Evolutionary conservation across 2,113 vertebrate species (phyloP), one percentile per base, ranked within the genome.

Genomic region (Artemisiospiza belli): DNA sequence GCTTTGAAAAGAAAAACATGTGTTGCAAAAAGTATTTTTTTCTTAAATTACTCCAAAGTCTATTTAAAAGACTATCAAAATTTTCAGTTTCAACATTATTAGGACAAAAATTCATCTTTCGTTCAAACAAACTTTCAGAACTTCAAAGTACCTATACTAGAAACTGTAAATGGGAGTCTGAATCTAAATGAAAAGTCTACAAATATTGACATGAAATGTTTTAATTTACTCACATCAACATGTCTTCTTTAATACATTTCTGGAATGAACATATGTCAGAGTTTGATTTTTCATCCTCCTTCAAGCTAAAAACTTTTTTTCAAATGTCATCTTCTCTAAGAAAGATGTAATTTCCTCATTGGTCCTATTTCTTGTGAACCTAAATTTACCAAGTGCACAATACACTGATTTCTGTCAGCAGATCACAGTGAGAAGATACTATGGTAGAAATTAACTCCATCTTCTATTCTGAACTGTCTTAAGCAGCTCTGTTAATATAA

Each of bases 401-500:
- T 82, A 76, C 77, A 63, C 47, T 64, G 83, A 89, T 81, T 90
- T 89, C 82, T 92, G 84, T 89, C 91, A 90, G 37, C 68, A 92
- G 55, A 86, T n/a, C 61, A 86, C 64, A 91, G 70, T 79, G 55
- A 93, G 92, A 95, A 93, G 76, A 57, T 77, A 87, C 31, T 62
- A 46, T 35, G 22, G 46, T 46, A 90, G 80, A 91, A 96, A 93
- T 73, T 30, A 80, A 89, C 82, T 91, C 63, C 30, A 20, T 94
- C 89, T 94, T 95, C 78, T 39, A 76, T 93, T 87, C 46, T 63
- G 43, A 93, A 78, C 74, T 81, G 64, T 86, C 87, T 73, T 83
- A 95, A 90, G 84, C 84, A 93, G 63, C 52, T 94, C 91, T 96
- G 90, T 88, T 93, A 90, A 89, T 92, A 93, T 77, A 93, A 95